These are phyloP conservation scores for Poeciliopsis infans DNA, from an alignment of 2,797 vertebrate genomes.

Conservation along the genomic window DNA sequence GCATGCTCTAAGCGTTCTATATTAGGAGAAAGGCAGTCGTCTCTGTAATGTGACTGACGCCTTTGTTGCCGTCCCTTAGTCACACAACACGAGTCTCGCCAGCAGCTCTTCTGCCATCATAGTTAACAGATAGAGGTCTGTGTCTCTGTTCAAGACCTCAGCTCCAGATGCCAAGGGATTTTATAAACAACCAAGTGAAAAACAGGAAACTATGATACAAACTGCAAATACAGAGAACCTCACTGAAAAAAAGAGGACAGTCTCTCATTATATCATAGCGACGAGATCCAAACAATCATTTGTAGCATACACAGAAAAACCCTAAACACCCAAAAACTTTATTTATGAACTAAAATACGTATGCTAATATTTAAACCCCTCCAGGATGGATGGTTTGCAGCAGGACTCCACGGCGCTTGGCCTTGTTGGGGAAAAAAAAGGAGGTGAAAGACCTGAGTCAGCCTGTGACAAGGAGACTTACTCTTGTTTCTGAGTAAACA, in stretches of 20 bases:
- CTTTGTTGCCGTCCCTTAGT: slow-evolving; percentile 67
- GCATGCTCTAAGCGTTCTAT: slow-evolving; percentile 44
- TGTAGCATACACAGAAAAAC: slow-evolving; percentile 1
- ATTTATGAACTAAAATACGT: background rate
- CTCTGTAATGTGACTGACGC: slow-evolving; percentile 65
- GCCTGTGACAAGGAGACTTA: slow-evolving; percentile 49
- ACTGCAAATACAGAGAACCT: slow-evolving; percentile 2
- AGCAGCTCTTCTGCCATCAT: slow-evolving; percentile 43
- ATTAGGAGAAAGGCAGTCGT: slow-evolving; percentile 54
- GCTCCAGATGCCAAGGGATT: slow-evolving; percentile 63
- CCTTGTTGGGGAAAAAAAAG: background rate
- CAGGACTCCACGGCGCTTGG: background rate
- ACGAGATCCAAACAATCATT: slow-evolving; percentile 20
- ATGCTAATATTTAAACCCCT: background rate
- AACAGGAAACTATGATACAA: slow-evolving; percentile 77
- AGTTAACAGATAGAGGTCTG: slow-evolving; percentile 66
- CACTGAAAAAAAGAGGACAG: slow-evolving; percentile 25
- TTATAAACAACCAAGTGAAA: slow-evolving; percentile 69
- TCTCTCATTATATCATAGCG: slow-evolving; percentile 38
- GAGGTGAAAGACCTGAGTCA: slow-evolving; percentile 63
- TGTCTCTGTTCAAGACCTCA: slow-evolving; percentile 52
- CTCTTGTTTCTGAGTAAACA: slow-evolving; percentile 73
- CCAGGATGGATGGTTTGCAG: background rate
- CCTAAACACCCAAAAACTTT: background rate
- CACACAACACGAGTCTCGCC: slow-evolving; percentile 51